These are phyloP conservation scores for Montipora capricornis DNA, from an alignment of 64 coral and sea anemone genomes.

Conservation along the genomic window DNA sequence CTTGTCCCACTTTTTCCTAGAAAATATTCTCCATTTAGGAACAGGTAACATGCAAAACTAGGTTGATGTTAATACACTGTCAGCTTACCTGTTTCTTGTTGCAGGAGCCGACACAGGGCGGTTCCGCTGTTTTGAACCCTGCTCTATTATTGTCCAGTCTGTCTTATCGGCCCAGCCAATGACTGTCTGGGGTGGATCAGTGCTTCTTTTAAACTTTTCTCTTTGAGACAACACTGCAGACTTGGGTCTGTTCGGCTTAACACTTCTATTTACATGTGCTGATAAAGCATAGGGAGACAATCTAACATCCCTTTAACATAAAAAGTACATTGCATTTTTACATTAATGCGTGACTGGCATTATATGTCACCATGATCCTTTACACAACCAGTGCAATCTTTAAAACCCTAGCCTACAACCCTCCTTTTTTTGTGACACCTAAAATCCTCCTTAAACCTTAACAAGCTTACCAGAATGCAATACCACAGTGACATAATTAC, in stretches of 20 bases:
- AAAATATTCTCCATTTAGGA: no score
- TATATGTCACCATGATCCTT: neutral
- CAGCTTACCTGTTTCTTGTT: constrained; percentile 63
- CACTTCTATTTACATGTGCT: neutral
- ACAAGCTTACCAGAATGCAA: no score
- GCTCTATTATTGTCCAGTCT: neutral
- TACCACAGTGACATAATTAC: no score
- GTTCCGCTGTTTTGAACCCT: constrained; percentile 53
- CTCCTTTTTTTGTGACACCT: no score
- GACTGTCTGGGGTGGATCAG: constrained; percentile 33
- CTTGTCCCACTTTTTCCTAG: no score
- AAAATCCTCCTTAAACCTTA: no score
- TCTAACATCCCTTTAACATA: constrained; percentile 50
- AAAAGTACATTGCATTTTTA: neutral
- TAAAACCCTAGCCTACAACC: no score
- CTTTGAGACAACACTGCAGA: constrained; percentile 61
- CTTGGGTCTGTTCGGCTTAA: constrained; percentile 65
- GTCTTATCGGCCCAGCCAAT: constrained; percentile 62
- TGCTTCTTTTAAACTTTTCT: constrained; percentile 36
- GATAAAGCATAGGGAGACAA: constrained; percentile 85
- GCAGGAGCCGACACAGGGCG: constrained; percentile 75
- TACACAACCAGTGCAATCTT: no score
- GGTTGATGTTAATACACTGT: neutral
- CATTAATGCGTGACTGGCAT: neutral
- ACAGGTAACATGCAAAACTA: no score